Evolutionary conservation across 2,113 vertebrate genomes (phyloP), one percentile per base, ranked within the genome.

Genomic region (Gasterosteus nipponicus): DNA sequence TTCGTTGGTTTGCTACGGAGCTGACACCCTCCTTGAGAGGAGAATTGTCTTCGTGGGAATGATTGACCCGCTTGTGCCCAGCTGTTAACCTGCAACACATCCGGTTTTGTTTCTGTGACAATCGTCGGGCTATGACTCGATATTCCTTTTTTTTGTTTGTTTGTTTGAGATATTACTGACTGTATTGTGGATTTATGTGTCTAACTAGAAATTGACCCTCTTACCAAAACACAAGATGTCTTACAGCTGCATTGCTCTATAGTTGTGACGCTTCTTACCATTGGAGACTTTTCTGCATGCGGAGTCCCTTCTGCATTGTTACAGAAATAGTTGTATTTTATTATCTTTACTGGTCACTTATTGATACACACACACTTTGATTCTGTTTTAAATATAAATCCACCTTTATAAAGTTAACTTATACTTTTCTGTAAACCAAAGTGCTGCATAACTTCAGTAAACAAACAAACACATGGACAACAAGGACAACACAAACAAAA

Each of bases 1-100:
- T 86, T 83, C 71, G 70, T 87, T 78, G 81, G 64, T 75, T 67
- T 74, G 80, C 9, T 3, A 75, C 62, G 39, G n/a, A 65, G 60
- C 58, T 79, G 71, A 72, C 49, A 53, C 76, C 65, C 10, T 65
- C 80, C 46, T 72, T 69, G n/a, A 73, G 63, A 73, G 46, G 61
- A 59, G 46, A 69, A 78, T 58, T 18, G 66, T 62, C 79, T 64
- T 64, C 82, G 53, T 78, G 69, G 75, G 65, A 49, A 29, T 64
- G 69, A 77, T 64, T 79, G 81, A 88, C 58, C 75, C 4, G 14
- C 49, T 70, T 64, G 49, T 58, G 19, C 19, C 44, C 57, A 73
- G 80, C 61, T 82, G 66, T 42, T 63, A 68, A 77, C 65, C 46
- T 18, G 67, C 22, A 54, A 38, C 39, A 51, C 54, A 7, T 7